Conservation (phyloP, 2,113 vertebrate genomes). For the Meriones unguiculatus region DNA sequence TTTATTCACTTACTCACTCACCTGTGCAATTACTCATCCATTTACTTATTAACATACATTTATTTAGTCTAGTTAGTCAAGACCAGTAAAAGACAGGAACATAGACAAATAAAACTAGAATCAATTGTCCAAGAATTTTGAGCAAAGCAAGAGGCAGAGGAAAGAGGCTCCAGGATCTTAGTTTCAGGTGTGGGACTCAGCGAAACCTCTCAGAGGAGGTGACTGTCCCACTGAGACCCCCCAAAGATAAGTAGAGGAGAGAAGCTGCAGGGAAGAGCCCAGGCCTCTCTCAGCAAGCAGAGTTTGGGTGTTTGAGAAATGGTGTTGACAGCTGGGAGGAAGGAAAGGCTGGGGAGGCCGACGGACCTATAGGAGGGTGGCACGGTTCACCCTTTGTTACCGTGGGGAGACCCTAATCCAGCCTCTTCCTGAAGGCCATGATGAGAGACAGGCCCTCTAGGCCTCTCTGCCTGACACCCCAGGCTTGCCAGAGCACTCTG, state of each 20-base stretch:
- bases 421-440: neutral
- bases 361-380: neutral
- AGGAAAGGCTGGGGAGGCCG: neutral
- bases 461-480: neutral
- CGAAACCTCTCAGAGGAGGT: neutral
- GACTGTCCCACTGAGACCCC: neutral
- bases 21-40: neutral
- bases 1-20: too few relatives aligned
- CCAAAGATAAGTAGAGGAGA: neutral
- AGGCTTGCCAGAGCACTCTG: neutral
- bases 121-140: neutral
- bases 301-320: neutral
- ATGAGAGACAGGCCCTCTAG: neutral
- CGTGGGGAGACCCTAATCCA: neutral
- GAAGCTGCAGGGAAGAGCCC: neutral
- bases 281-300: neutral
- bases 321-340: neutral
- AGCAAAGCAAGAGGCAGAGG: neutral
- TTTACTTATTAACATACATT: neutral
- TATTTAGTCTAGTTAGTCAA: neutral
- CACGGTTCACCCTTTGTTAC: neutral
- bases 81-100: neutral
- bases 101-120: neutral
- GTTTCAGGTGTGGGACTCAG: neutral
- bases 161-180: neutral